phyloP scores from a whole-genome alignment of 2,888 invertebrate genomes.

The Lasioglossum calceatum region DNA sequence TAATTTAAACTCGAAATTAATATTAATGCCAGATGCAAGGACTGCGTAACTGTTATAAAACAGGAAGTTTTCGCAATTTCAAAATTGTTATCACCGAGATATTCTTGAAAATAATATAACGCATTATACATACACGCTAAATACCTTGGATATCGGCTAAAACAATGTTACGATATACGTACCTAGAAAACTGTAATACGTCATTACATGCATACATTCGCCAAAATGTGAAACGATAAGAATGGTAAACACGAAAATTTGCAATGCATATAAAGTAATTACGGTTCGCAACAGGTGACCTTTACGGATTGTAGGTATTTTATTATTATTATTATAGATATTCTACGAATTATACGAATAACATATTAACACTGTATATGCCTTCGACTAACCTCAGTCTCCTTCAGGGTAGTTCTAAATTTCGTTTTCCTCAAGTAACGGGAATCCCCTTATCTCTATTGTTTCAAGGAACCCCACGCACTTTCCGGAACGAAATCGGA shows the following conservation, averaged over 20 bases:
- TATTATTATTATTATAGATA: neutral
- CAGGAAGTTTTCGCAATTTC: too few species aligned
- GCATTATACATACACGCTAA: too few species aligned
- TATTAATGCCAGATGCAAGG: too few species aligned
- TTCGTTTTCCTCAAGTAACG: neutral
- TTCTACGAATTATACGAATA: neutral
- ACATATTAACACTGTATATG: neutral
- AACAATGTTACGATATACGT: neutral
- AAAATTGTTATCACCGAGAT: too few species aligned
- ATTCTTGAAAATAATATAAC: too few species aligned
- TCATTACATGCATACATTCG: neutral
- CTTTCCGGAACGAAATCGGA: neutral
- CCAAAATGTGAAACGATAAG: neutral
- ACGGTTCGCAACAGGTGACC: neutral
- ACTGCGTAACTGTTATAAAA: too few species aligned
- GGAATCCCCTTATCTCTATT: neutral
- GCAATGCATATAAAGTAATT: neutral
- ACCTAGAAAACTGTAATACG: neutral
- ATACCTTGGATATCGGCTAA: neutral
- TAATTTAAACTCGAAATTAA: too few species aligned
- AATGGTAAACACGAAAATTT: neutral
- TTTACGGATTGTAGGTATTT: neutral
- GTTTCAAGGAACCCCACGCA: neutral
- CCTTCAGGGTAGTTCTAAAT: neutral
- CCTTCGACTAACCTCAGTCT: neutral